Conservation (phyloP, 2,888 invertebrate genomes). For the Lucinisca nassula region DNA sequence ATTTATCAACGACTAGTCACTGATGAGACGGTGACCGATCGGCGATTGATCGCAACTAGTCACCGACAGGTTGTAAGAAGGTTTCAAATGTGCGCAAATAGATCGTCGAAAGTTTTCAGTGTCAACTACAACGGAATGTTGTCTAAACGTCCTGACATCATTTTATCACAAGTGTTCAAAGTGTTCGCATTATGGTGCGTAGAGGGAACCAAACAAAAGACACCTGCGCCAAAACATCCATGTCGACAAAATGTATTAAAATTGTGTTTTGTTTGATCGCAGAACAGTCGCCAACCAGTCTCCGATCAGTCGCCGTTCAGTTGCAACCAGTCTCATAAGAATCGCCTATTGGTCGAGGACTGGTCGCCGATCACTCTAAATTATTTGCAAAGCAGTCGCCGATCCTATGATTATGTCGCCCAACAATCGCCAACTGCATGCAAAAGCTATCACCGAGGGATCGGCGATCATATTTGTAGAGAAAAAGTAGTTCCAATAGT, state of each 20-base stretch:
- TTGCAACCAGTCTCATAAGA: background rate
- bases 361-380: background rate
- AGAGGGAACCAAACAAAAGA: background rate
- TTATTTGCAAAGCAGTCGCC: background rate
- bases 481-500: no score
- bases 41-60: background rate
- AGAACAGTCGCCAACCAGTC: background rate
- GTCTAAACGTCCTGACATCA: background rate
- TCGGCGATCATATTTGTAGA: no score
- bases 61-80: conserved; percentile 2
- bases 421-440: no score
- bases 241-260: background rate
- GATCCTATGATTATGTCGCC: no score
- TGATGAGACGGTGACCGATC: background rate
- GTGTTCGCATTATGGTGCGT: background rate
- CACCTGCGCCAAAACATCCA: no score
- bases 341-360: background rate
- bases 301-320: background rate
- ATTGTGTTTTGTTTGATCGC: background rate
- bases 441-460: no score
- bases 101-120: background rate
- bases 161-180: background rate
- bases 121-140: background rate
- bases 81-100: background rate
- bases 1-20: background rate